phyloP scores from a whole-genome alignment of 2,888 invertebrate genomes.

The Gasteruption jaculator region DNA sequence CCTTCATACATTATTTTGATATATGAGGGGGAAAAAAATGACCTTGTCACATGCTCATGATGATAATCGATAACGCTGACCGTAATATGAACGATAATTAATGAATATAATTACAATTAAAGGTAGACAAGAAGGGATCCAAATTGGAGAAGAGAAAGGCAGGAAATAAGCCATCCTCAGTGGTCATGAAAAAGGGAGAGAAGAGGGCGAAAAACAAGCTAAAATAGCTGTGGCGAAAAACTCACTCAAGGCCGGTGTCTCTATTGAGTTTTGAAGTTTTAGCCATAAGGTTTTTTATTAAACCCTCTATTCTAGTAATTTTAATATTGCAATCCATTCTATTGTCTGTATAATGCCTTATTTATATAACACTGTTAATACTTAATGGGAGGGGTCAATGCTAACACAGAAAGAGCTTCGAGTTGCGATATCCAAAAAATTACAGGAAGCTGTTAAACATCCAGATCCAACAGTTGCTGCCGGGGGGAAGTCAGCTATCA shows the following conservation, averaged over 20 bases:
- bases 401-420: conserved; percentile 13
- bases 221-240: conserved; percentile 17
- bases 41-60: too few relatives aligned
- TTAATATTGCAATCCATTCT: too few relatives aligned
- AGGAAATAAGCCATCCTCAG: too few relatives aligned
- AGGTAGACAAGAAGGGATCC: too few relatives aligned
- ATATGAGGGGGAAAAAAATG: too few relatives aligned
- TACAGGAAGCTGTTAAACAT: conserved; percentile 18
- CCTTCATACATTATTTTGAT: too few relatives aligned
- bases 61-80: too few relatives aligned
- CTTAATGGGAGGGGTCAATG: conserved; percentile 13
- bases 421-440: conserved; percentile 13
- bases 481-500: conserved; percentile 18
- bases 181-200: conserved; percentile 9
- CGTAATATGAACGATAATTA: too few relatives aligned
- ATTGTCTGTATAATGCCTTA: too few relatives aligned
- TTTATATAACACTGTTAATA: too few relatives aligned
- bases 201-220: conserved; percentile 11
- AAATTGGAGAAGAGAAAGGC: too few relatives aligned
- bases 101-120: too few relatives aligned
- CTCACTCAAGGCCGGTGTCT: conserved; percentile 15
- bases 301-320: conserved; percentile 1
- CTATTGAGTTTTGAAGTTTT: conserved; percentile 14
- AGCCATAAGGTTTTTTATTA: conserved; percentile 2
- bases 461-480: conserved; percentile 13